Percentiles rank a stretch among this genome's conserved stretches.
These are phyloP conservation scores for Lagenorhynchus albirostris DNA, from an alignment of 2,113 vertebrate genomes.

Conservation along the genomic window DNA sequence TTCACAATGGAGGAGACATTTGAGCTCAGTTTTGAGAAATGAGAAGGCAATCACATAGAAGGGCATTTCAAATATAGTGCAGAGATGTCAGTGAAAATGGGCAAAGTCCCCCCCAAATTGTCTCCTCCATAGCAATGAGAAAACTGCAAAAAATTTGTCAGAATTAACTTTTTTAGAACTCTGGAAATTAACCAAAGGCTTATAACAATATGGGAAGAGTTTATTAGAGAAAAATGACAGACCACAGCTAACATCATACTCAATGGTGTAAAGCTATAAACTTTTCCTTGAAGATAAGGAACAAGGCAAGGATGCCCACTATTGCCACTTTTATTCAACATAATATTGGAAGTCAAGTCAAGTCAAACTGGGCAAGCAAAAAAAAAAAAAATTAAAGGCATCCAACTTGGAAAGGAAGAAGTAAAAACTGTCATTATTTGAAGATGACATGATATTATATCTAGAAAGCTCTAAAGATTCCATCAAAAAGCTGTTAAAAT, in stretches of 20 bases:
- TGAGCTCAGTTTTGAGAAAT: neutral
- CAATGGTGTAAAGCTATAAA: neutral
- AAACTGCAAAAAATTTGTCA: neutral
- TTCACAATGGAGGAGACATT: neutral
- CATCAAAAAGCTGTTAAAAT: neutral
- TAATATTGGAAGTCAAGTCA: neutral
- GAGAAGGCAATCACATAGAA: neutral
- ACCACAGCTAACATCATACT: neutral
- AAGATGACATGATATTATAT: neutral
- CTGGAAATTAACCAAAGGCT: neutral
- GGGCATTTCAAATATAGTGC: neutral
- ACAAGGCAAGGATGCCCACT: neutral
- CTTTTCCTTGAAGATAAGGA: neutral
- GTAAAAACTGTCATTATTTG: neutral
- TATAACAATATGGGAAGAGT: neutral
- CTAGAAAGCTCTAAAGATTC: neutral
- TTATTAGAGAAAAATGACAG: neutral
- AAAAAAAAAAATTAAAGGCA: neutral
- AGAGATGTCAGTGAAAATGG: neutral
- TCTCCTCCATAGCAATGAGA: neutral
- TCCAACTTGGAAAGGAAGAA: neutral
- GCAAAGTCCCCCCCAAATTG: neutral
- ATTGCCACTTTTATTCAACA: neutral
- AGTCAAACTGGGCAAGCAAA: neutral
- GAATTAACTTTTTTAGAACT: neutral